Evolutionary conservation across 2,113 vertebrate genomes (phyloP).

Genomic region (Bungarus multicinctus): DNA sequence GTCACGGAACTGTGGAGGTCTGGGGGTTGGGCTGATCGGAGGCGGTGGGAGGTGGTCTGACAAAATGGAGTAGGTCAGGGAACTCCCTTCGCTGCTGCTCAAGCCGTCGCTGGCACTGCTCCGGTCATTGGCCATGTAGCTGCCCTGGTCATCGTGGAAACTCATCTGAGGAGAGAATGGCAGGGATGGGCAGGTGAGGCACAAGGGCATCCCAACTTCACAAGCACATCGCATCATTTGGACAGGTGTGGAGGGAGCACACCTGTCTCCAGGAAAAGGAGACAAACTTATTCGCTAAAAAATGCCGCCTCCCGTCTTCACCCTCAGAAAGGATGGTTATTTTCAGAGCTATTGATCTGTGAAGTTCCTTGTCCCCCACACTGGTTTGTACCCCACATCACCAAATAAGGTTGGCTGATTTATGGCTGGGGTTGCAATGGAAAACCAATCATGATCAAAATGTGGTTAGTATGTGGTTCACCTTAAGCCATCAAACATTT

Average conservation of each 20-base stretch:
- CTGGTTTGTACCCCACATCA: background rate
- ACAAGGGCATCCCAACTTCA: background rate
- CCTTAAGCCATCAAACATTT: background rate
- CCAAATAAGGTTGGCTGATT: background rate
- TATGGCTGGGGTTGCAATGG: background rate
- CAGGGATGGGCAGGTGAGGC: fast-evolving
- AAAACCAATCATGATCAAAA: background rate
- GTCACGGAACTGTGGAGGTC: constrained; percentile 77
- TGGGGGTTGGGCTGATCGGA: constrained; percentile 79
- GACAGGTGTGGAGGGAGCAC: background rate
- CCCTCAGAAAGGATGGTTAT: background rate
- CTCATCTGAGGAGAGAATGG: constrained; percentile 81
- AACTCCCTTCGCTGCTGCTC: constrained; percentile 91
- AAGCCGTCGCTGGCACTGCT: constrained; percentile 88
- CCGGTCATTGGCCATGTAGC: constrained; percentile 75
- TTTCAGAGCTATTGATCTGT: background rate
- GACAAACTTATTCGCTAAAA: background rate
- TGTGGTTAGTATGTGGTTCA: background rate
- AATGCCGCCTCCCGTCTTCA: background rate
- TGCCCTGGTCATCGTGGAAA: constrained; percentile 89
- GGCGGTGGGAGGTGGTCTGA: constrained; percentile 88
- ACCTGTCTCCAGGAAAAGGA: background rate
- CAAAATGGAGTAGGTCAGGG: constrained; percentile 87
- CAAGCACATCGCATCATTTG: background rate
- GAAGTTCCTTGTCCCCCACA: background rate